Evolutionary conservation across 2,113 vertebrate species (phyloP).

Genomic region (Alces alces): DNA sequence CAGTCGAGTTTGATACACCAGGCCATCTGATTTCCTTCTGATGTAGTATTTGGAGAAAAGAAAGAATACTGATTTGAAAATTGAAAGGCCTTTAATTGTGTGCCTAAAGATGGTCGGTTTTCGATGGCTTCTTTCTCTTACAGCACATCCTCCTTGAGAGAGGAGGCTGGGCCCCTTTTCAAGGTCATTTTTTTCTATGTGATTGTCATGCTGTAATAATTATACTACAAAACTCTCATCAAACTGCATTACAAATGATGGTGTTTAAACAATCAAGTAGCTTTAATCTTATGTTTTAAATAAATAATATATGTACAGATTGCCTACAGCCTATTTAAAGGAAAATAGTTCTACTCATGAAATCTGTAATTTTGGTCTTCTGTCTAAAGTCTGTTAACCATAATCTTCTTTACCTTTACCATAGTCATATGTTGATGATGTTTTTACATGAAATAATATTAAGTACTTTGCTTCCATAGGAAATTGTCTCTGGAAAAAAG

Average conservation of each 20-base stretch:
- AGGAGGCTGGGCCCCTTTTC: conserved; percentile 5
- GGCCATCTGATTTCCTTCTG: conserved; percentile 32
- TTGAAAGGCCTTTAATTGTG: conserved; percentile 20
- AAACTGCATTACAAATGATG: conserved; percentile 64
- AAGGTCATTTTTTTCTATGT: conserved; percentile 57
- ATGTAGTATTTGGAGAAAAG: neutral
- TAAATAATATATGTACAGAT: conserved; percentile 61
- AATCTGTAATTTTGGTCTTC: conserved; percentile 52
- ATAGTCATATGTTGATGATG: neutral
- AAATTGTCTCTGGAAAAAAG: conserved; percentile 43
- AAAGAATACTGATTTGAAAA: conserved; percentile 30
- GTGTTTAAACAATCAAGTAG: conserved; percentile 64
- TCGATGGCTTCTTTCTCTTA: conserved; percentile 3
- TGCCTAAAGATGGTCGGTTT: conserved; percentile 6
- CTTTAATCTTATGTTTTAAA: conserved; percentile 65
- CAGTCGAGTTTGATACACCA: conserved; percentile 41
- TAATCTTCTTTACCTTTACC: conserved; percentile 49
- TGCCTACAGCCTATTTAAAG: conserved; percentile 49
- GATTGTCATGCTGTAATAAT: conserved; percentile 50
- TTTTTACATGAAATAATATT: conserved; percentile 27
- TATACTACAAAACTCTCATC: conserved; percentile 58
- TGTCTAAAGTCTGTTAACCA: conserved; percentile 59
- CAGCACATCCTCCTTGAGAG: neutral
- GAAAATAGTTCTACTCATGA: conserved; percentile 51
- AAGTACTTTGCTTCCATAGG: conserved; percentile 11